phyloP scores from a whole-genome alignment of 2,113 vertebrate species.

The Mungos mungo region DNA sequence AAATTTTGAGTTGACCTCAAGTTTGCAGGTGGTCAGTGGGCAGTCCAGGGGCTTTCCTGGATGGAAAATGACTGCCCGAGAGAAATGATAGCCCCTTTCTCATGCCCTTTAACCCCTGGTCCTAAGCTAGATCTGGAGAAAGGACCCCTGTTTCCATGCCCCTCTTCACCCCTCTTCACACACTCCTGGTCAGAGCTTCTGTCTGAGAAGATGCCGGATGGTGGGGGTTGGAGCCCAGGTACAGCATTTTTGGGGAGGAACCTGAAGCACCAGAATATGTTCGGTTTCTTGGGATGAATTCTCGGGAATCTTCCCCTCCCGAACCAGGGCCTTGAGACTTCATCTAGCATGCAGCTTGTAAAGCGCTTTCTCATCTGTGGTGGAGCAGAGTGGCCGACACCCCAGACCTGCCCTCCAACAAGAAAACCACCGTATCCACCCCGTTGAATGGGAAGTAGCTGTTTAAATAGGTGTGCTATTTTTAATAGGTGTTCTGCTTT shows the following conservation, averaged over 20 bases:
- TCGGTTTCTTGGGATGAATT: conserved; percentile 30
- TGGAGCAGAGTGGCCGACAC: conserved; percentile 51
- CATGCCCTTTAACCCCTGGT: background rate
- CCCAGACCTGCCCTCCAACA: conserved; percentile 56
- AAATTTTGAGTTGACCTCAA: background rate
- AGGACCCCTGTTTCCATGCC: background rate
- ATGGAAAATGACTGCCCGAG: background rate
- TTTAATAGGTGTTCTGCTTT: conserved; percentile 79
- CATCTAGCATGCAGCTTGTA: conserved; percentile 50
- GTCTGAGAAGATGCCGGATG: conserved; percentile 7
- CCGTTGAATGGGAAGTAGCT: conserved; percentile 68
- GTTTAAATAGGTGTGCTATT: conserved; percentile 77
- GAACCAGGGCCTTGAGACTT: conserved; percentile 14
- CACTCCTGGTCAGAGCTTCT: background rate
- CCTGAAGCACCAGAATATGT: background rate
- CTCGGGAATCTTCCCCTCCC: conserved; percentile 3
- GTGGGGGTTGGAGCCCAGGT: conserved; percentile 7
- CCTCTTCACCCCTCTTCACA: background rate
- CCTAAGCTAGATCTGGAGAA: background rate
- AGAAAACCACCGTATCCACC: conserved; percentile 45
- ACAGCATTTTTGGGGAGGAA: background rate
- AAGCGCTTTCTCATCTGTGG: conserved; percentile 65
- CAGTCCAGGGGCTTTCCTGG: background rate
- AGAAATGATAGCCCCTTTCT: background rate
- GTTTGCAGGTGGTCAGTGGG: conserved; percentile 4